phyloP scores from a whole-genome alignment of 2,113 vertebrate species.

The Ceyx melanurus region DNA sequence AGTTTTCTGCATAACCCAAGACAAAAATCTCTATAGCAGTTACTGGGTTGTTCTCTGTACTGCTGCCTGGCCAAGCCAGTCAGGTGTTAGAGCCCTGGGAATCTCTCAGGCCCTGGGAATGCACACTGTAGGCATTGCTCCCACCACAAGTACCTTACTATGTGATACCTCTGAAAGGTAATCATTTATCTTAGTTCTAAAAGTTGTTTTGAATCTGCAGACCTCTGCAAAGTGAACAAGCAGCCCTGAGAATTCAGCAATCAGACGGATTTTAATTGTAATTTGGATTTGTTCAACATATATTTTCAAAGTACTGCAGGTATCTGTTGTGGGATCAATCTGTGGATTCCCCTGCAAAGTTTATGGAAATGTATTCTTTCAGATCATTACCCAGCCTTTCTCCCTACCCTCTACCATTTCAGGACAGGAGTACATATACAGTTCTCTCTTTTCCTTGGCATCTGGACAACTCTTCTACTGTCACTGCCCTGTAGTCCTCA shows the following conservation, averaged over 20 bases:
- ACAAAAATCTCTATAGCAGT: background rate
- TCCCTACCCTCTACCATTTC: slow-evolving; percentile 67
- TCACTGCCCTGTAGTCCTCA: slow-evolving; percentile 77
- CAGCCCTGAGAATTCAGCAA: background rate
- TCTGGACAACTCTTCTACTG: slow-evolving; percentile 75
- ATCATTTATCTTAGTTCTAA: background rate
- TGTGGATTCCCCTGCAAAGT: background rate
- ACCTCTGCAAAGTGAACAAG: background rate
- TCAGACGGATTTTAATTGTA: background rate
- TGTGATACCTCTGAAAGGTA: background rate
- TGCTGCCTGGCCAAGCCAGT: background rate
- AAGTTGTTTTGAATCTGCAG: background rate
- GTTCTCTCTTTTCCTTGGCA: slow-evolving; percentile 81
- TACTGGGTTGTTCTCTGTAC: background rate
- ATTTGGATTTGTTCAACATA: background rate
- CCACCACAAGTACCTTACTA: background rate
- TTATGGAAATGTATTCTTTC: slow-evolving; percentile 58
- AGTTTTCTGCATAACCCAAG: background rate
- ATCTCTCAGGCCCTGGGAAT: background rate
- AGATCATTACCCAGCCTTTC: slow-evolving; percentile 28
- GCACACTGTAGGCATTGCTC: background rate
- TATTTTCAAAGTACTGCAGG: background rate
- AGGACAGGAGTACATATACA: slow-evolving; percentile 72
- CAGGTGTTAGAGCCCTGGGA: background rate
- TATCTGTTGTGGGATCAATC: background rate